A percentile compares a stretch with the other conserved stretches of the same genome.
phyloP scores from a whole-genome alignment of 1,140 invertebrate genomes.

The Eubasilissa regina region DNA sequence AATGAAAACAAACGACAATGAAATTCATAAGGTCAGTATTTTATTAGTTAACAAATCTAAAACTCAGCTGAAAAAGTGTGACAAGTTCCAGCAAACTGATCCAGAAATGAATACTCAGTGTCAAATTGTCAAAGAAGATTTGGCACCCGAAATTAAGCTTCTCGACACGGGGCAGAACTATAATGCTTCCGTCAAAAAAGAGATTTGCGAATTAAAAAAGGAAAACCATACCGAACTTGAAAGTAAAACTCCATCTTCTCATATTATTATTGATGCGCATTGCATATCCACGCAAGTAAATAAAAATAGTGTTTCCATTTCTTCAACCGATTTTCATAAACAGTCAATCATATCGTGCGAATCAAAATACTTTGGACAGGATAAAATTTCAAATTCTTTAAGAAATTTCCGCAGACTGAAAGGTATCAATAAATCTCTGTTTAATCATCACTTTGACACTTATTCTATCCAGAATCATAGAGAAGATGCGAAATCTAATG shows the following conservation, averaged over 20 bases:
- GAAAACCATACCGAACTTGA: conserved; percentile 10
- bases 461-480: conserved; percentile 18
- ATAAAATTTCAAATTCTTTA: conserved; percentile 44
- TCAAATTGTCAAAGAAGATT: conserved; percentile 23
- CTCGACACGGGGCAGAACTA: conserved; percentile 42
- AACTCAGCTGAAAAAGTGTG: conserved; percentile 45
- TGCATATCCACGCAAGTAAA: conserved; percentile 30
- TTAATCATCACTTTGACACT: conserved; percentile 15
- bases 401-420: conserved; percentile 50
- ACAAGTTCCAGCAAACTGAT: conserved; percentile 52
- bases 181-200: conserved; percentile 21
- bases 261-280: conserved; percentile 16
- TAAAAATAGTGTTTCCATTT: conserved; percentile 12
- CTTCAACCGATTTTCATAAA: conserved; percentile 25
- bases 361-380: background rate
- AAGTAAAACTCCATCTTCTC: conserved; percentile 17
- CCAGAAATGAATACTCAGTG: conserved; percentile 11
- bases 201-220: conserved; percentile 31
- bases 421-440: conserved; percentile 38
- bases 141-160: conserved; percentile 2
- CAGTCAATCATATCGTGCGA: conserved; percentile 7
- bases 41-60: conserved; percentile 56
- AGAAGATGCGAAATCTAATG: conserved; percentile 2
- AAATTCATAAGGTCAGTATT: conserved; percentile 58
- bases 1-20: conserved; percentile 57